A percentile compares a stretch with the other conserved stretches of the same genome.
Evolutionary conservation across 2,888 invertebrate species (phyloP).

Genomic region (Eretmocerus hayati): DNA sequence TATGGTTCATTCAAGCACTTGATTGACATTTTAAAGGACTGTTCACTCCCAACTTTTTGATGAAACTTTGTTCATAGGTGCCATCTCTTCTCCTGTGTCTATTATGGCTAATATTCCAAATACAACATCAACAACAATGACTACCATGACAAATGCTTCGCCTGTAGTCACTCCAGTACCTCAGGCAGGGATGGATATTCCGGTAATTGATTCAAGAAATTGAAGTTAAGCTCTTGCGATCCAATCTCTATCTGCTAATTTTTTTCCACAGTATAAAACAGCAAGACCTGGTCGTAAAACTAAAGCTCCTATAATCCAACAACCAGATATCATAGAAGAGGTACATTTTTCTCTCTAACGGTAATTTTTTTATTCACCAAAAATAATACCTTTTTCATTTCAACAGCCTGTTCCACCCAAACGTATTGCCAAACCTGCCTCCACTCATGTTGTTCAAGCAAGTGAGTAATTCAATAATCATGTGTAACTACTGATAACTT

Average conservation of each 20-base stretch:
- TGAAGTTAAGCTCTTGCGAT: too few species aligned
- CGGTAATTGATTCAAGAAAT: too few species aligned
- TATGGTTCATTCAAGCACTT: too few species aligned
- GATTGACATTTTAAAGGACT: too few species aligned
- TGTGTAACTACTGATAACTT: background rate
- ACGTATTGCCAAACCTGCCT: conserved; percentile 25
- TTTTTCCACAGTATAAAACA: conserved; percentile 36
- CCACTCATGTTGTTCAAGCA: conserved; percentile 31
- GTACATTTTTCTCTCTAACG: conserved; percentile 23
- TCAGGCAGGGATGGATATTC: conserved; percentile 28
- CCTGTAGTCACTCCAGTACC: conserved; percentile 23
- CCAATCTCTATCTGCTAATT: too few species aligned
- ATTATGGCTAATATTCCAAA: conserved; percentile 18
- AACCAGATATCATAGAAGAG: conserved; percentile 39
- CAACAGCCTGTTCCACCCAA: conserved; percentile 12
- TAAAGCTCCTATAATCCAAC: conserved; percentile 32
- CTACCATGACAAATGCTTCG: conserved; percentile 26
- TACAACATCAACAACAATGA: conserved; percentile 24
- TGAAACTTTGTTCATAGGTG: too few species aligned
- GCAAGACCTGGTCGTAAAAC: conserved; percentile 33
- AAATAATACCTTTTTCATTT: conserved; percentile 5
- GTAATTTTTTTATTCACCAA: background rate
- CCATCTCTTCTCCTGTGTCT: too few species aligned
- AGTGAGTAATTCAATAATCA: conserved; percentile 26
- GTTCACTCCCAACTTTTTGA: too few species aligned